Conservation (phyloP, 2,113 vertebrate genomes). For the Toxostoma redivivum region DNA sequence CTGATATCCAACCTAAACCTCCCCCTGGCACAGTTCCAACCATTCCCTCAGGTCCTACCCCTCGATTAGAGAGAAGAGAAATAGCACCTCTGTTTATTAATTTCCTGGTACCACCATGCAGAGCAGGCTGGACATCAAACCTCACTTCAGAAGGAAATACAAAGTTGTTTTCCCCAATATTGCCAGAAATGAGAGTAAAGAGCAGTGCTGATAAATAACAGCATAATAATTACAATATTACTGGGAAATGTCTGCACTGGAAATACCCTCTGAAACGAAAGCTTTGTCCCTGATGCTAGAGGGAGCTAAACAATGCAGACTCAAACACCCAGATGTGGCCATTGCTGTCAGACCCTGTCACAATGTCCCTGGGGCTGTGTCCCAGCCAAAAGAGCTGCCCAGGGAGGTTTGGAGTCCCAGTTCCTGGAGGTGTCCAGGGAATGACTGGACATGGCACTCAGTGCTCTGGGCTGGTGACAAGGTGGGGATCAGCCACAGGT, state of each 20-base stretch:
- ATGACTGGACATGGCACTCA: no score
- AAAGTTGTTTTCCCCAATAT: not conserved
- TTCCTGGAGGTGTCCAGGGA: no score
- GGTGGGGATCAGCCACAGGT: no score
- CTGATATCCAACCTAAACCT: not conserved
- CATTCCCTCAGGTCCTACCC: no score
- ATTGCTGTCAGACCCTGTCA: no score
- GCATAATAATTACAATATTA: not conserved
- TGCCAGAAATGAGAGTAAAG: not conserved
- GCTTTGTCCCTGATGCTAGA: no score
- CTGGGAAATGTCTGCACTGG: not conserved
- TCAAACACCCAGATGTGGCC: no score
- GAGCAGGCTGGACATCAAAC: not conserved
- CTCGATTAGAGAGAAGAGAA: not conserved
- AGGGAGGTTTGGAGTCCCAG: no score
- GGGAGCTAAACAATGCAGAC: no score
- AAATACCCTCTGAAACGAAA: not conserved
- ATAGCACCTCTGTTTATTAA: not conserved
- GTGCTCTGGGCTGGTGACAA: no score
- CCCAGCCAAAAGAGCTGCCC: no score
- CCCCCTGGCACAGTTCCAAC: not conserved
- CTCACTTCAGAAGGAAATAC: not conserved
- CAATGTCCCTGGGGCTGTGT: no score
- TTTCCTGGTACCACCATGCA: not conserved
- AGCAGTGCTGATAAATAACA: not conserved